Percentiles rank a stretch among this genome's conserved stretches.
These are phyloP conservation scores for Porites cylindrica DNA, from an alignment of 92 coral and sea anemone species.

Conservation along the genomic window DNA sequence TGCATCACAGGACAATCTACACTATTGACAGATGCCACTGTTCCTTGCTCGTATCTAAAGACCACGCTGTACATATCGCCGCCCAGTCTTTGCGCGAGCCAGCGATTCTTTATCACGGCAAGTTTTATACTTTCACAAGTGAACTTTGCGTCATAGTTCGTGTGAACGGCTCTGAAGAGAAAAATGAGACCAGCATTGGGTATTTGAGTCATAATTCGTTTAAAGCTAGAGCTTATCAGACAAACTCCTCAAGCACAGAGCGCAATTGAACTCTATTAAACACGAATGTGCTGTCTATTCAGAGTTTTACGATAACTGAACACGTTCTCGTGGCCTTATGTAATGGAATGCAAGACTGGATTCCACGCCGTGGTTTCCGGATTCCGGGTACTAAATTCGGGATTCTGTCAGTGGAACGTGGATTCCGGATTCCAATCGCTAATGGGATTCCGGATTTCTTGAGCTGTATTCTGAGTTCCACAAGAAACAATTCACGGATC, in stretches of 20 bases:
- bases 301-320: too few species aligned
- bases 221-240: not conserved
- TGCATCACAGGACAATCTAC: not conserved
- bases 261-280: not conserved
- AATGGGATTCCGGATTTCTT: too few species aligned
- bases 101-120: conserved; percentile 96
- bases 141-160: conserved; percentile 89
- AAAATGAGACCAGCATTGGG: not conserved
- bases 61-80: conserved; percentile 99
- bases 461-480: too few species aligned
- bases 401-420: too few species aligned
- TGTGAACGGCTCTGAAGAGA: conserved; percentile 82
- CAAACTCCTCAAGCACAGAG: not conserved
- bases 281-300: too few species aligned
- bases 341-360: too few species aligned
- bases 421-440: too few species aligned
- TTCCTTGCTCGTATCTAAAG: conserved; percentile 73
- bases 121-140: conserved; percentile 95
- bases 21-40: not conserved
- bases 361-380: too few species aligned
- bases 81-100: conserved; percentile 91
- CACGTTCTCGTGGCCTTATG: too few species aligned
- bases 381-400: too few species aligned
- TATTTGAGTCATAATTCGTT: not conserved
- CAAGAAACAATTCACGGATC: too few species aligned